These are phyloP conservation scores for Choreutis nemorana DNA, from an alignment of 2,888 invertebrate species.

Conservation along the genomic window DNA sequence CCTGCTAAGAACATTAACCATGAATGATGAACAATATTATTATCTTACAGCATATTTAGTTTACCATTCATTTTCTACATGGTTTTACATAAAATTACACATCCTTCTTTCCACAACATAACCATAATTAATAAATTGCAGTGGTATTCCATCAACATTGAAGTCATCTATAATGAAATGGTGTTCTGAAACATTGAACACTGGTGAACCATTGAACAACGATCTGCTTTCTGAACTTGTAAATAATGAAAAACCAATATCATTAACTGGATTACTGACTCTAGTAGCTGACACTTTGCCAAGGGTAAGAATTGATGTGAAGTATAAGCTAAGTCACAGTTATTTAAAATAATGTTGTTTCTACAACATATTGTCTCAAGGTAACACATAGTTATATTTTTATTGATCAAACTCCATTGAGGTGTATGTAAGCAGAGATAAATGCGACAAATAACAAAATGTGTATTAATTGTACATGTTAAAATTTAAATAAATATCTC, in stretches of 20 bases:
- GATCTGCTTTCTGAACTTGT: slow-evolving; percentile 43
- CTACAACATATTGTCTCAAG: too few species aligned
- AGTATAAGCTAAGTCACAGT: not conserved
- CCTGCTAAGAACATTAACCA: too few species aligned
- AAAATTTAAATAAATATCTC: not conserved
- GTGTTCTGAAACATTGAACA: slow-evolving; percentile 45
- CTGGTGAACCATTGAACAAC: slow-evolving; percentile 39
- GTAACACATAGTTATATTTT: not conserved
- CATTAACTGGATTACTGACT: slow-evolving; percentile 35
- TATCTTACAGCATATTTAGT: too few species aligned
- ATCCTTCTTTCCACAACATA: too few species aligned
- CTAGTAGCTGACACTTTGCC: slow-evolving; percentile 56
- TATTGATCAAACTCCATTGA: not conserved
- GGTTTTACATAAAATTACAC: too few species aligned
- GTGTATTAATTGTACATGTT: not conserved
- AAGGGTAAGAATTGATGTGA: slow-evolving; percentile 29
- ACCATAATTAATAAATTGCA: too few species aligned
- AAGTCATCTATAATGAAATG: slow-evolving; percentile 48
- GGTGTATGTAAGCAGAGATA: not conserved
- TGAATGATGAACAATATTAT: too few species aligned
- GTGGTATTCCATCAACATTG: slow-evolving; percentile 37
- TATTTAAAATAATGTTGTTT: too few species aligned
- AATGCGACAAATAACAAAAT: not conserved
- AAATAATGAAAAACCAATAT: slow-evolving; percentile 45
- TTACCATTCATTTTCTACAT: too few species aligned